Conservation (phyloP, 2,797 vertebrate species). For the Psittacula echo region DNA sequence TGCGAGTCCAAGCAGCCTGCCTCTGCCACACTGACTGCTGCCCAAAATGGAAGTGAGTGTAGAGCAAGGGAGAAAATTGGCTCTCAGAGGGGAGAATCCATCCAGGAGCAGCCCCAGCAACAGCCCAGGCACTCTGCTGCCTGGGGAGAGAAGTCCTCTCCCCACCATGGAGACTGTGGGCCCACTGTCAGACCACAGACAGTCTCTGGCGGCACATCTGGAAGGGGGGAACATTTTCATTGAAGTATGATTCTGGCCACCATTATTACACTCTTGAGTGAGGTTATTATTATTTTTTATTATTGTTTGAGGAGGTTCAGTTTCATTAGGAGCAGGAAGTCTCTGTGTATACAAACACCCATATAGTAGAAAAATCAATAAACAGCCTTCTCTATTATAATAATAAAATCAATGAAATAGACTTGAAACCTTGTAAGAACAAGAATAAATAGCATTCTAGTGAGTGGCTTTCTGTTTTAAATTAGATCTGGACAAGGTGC, state of each 20-base stretch:
- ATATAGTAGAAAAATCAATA: slow-evolving; percentile 40
- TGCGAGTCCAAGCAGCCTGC: neutral
- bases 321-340: slow-evolving; percentile 22
- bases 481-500: slow-evolving; percentile 12
- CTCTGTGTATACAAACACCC: slow-evolving; percentile 30
- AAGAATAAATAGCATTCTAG: neutral
- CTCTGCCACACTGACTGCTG: neutral
- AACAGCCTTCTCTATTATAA: neutral
- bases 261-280: slow-evolving; percentile 15
- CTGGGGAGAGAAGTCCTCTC: neutral
- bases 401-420: slow-evolving; percentile 10
- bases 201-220: neutral
- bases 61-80: neutral
- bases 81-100: neutral
- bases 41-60: neutral
- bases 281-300: slow-evolving; percentile 9
- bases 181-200: neutral
- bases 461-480: slow-evolving; percentile 32
- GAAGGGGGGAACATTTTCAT: neutral
- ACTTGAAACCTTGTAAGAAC: neutral
- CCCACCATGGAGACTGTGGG: neutral
- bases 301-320: slow-evolving; percentile 17
- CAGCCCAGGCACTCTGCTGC: neutral
- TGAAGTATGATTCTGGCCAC: neutral
- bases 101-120: neutral